Conservation (phyloP, 1,140 invertebrate species). For the Philaenus spumarius region DNA sequence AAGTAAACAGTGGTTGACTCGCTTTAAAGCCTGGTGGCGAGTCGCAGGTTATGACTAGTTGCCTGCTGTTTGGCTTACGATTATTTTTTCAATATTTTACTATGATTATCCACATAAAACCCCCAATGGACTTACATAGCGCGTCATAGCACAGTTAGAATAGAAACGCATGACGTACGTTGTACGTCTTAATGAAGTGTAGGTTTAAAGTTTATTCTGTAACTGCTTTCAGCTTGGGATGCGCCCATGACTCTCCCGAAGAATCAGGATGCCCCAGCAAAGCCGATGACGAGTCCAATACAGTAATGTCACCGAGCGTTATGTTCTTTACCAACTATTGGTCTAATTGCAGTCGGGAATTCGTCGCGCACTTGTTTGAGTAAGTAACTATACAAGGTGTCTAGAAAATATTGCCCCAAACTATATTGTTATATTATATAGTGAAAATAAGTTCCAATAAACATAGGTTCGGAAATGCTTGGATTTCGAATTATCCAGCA, state of each 20-base stretch:
- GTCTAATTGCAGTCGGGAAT: conserved; percentile 56
- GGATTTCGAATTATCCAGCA: not conserved
- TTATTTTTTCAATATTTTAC: not conserved
- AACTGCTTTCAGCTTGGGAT: conserved; percentile 54
- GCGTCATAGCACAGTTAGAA: not conserved
- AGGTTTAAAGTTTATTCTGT: conserved; percentile 3
- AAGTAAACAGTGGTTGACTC: too few species aligned
- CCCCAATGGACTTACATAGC: too few species aligned
- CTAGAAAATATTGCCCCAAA: not conserved
- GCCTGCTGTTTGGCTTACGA: not conserved
- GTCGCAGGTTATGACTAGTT: not conserved
- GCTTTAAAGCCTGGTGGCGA: too few species aligned
- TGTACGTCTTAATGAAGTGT: not conserved
- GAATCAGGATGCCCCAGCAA: conserved; percentile 40
- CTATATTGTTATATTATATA: not conserved
- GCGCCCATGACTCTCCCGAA: conserved; percentile 49
- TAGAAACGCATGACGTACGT: not conserved
- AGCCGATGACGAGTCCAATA: conserved; percentile 28
- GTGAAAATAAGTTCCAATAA: too few species aligned
- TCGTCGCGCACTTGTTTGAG: conserved; percentile 59
- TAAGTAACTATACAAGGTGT: conserved; percentile 29
- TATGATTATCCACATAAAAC: not conserved
- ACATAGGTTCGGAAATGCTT: too few species aligned
- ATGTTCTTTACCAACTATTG: conserved; percentile 51
- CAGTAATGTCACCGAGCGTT: conserved; percentile 58